These are phyloP conservation scores for Elmis aenea DNA, from an alignment of 2,888 invertebrate species.

Conservation along the genomic window DNA sequence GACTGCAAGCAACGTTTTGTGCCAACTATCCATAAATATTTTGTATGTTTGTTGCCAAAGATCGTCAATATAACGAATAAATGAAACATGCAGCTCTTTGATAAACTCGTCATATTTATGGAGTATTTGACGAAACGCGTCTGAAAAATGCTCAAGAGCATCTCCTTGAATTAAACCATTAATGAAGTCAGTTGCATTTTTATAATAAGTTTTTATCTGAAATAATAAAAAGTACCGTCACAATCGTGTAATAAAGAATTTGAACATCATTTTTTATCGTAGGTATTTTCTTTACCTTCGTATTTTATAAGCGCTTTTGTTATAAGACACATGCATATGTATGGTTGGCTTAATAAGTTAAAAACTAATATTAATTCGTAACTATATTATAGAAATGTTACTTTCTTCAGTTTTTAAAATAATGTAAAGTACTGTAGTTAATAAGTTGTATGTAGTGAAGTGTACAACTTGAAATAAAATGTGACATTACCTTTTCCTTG, in stretches of 20 bases:
- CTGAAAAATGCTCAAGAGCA: conserved; percentile 66
- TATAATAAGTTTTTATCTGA: conserved; percentile 63
- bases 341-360: too few relatives aligned
- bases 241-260: too few relatives aligned
- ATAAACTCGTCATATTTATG: conserved; percentile 75
- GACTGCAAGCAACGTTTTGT: conserved; percentile 63
- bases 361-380: too few relatives aligned
- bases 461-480: too few relatives aligned
- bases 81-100: conserved; percentile 67
- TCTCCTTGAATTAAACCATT: conserved; percentile 69
- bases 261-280: too few relatives aligned
- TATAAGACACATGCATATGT: too few relatives aligned
- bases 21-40: conserved; percentile 66
- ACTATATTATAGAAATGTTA: too few relatives aligned
- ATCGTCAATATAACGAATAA: conserved; percentile 66
- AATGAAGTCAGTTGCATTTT: conserved; percentile 63
- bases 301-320: too few relatives aligned
- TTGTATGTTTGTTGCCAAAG: conserved; percentile 66
- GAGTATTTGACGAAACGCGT: conserved; percentile 62
- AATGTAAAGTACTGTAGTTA: too few relatives aligned
- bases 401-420: too few relatives aligned
- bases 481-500: conserved; percentile 59
- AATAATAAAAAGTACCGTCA: conserved; percentile 22
- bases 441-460: too few relatives aligned
- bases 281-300: too few relatives aligned